Percentiles rank a stretch among this genome's conserved stretches.
Evolutionary conservation across 2,797 vertebrate species (phyloP).

Genomic region (Yasuhikotakia modesta): DNA sequence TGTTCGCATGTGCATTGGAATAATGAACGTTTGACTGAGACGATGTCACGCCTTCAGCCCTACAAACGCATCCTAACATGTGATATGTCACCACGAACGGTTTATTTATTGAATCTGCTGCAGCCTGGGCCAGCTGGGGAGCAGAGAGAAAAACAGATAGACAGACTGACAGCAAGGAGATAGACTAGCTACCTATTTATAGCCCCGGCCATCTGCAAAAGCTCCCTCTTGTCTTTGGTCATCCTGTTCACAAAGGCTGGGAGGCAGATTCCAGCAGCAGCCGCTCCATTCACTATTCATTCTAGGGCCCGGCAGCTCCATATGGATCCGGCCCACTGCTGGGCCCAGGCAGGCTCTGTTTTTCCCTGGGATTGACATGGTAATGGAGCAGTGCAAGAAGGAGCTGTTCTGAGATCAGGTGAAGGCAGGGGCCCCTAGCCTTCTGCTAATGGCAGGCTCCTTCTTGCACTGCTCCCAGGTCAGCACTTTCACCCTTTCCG

Average conservation of each 20-base stretch:
- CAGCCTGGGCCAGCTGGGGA: constrained; percentile 59
- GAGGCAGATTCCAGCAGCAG: constrained; percentile 92
- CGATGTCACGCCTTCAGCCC: constrained; percentile 50
- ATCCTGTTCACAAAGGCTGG: constrained; percentile 91
- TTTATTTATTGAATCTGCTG: constrained; percentile 61
- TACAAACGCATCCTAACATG: constrained; percentile 53
- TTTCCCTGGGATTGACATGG: constrained; percentile 90
- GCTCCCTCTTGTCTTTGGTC: constrained; percentile 90
- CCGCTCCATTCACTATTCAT: constrained; percentile 96
- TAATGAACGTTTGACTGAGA: constrained; percentile 56
- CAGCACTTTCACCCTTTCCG: constrained; percentile 40
- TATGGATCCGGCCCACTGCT: constrained; percentile 91
- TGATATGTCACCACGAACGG: constrained; percentile 56
- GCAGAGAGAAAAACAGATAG: constrained; percentile 78
- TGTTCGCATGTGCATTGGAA: constrained; percentile 55
- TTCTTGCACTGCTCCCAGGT: constrained; percentile 49
- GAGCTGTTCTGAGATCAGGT: constrained; percentile 75
- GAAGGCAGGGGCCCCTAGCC: constrained; percentile 46
- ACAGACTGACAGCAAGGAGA: constrained; percentile 80
- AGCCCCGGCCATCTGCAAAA: constrained; percentile 87
- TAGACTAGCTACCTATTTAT: constrained; percentile 83
- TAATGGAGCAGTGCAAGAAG: constrained; percentile 86
- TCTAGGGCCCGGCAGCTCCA: constrained; percentile 88
- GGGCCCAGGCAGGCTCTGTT: constrained; percentile 85
- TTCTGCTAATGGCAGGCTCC: constrained; percentile 44